Evolutionary conservation across 2,113 vertebrate genomes (phyloP).

Genomic region (chimpanzee (Pan troglodytes)): NHGRI_mPanTro3-v2.1_pri NC_072398.2:47957501-47958000

Average conservation of each 20-base stretch:
- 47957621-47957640: constrained; percentile 69
- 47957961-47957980: neutral
- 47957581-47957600: constrained; percentile 67
- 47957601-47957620: constrained; percentile 63
- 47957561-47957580: constrained; percentile 72
- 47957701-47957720: neutral
- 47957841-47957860: neutral
- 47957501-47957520: constrained; percentile 64
- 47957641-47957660: constrained; percentile 72
- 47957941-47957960: neutral
- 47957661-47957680: constrained; percentile 59
- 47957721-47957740: neutral
- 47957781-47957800: neutral
- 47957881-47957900: neutral
- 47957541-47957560: constrained; percentile 78
- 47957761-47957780: neutral
- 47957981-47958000: neutral
- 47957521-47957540: constrained; percentile 77
- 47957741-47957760: neutral
- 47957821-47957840: rapidly evolving
- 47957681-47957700: constrained; percentile 69
- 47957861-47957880: neutral
- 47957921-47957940: neutral
- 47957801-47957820: neutral
- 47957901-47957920: neutral